phyloP scores from a whole-genome alignment of 2,113 vertebrate species.

The Gobius niger region DNA sequence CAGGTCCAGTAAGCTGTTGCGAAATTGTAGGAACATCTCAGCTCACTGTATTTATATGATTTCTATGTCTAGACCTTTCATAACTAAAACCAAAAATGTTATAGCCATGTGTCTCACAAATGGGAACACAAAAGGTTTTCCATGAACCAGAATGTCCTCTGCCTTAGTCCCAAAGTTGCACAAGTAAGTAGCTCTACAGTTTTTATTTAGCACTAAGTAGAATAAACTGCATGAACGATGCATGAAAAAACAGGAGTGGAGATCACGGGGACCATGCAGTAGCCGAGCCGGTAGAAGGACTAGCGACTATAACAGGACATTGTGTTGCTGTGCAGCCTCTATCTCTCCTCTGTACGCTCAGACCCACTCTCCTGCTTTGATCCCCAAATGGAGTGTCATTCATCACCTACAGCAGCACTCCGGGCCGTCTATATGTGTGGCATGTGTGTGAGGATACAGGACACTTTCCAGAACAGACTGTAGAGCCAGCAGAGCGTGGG shows the following conservation, averaged over 20 bases:
- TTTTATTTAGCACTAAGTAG: not conserved
- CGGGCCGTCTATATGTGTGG: slow-evolving; percentile 34
- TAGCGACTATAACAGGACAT: slow-evolving; percentile 33
- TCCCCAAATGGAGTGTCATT: slow-evolving; percentile 69
- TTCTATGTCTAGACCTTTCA: too few species aligned
- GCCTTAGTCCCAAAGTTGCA: too few species aligned
- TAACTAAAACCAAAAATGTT: too few species aligned
- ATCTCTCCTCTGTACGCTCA: slow-evolving; percentile 40
- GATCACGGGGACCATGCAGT: slow-evolving; percentile 44
- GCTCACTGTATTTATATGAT: too few species aligned
- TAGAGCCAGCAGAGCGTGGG: not conserved
- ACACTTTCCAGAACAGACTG: not conserved
- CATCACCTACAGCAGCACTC: slow-evolving; percentile 64
- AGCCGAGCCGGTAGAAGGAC: slow-evolving; percentile 35
- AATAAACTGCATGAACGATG: slow-evolving; percentile 26
- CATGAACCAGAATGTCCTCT: too few species aligned
- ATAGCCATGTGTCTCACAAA: too few species aligned
- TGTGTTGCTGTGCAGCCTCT: slow-evolving; percentile 40
- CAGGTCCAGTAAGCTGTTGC: too few species aligned
- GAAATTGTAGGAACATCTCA: too few species aligned
- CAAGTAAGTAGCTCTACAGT: too few species aligned
- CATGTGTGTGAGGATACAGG: slow-evolving; percentile 21
- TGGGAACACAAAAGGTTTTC: too few species aligned
- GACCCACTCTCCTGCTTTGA: slow-evolving; percentile 70
- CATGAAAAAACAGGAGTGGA: slow-evolving; percentile 50